Percentiles rank a stretch among this genome's conserved stretches.
Conservation (phyloP, 2,888 invertebrate species). For the Coelogynopora nodosa region DNA sequence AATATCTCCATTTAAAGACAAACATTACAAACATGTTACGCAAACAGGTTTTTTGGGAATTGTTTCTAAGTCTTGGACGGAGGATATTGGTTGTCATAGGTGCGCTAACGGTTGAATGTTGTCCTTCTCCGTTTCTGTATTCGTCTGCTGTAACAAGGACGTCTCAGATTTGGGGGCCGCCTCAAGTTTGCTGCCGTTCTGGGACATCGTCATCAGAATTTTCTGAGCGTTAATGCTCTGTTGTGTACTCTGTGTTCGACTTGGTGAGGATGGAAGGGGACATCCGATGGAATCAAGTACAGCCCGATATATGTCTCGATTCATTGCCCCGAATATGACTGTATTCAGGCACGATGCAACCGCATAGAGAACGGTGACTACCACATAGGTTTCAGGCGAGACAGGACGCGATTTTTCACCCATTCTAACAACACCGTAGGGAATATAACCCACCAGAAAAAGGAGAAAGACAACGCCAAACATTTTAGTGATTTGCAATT, state of each 20-base stretch:
- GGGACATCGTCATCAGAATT: background rate
- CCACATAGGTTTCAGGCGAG: slow-evolving; percentile 57
- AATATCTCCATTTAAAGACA: too few species aligned
- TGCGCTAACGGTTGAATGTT: too few species aligned
- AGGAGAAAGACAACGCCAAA: slow-evolving; percentile 59
- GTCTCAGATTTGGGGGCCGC: too few species aligned
- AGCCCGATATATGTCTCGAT: slow-evolving; percentile 54
- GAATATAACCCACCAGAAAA: slow-evolving; percentile 58
- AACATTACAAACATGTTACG: too few species aligned
- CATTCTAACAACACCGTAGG: slow-evolving; percentile 57
- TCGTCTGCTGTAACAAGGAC: too few species aligned
- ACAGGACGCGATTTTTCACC: slow-evolving; percentile 55
- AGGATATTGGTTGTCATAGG: too few species aligned
- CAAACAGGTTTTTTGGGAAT: too few species aligned
- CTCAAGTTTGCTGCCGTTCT: background rate
- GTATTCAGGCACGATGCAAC: slow-evolving; percentile 58
- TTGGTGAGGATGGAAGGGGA: too few species aligned
- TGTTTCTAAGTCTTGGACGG: too few species aligned
- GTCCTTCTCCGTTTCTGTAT: too few species aligned
- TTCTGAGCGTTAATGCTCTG: background rate
- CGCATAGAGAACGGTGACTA: slow-evolving; percentile 58
- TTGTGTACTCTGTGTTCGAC: background rate
- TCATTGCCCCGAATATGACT: slow-evolving; percentile 59
- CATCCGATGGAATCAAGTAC: background rate
- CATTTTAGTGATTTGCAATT: slow-evolving; percentile 61